phyloP scores from a whole-genome alignment of 2,888 invertebrate species.

The Scaptomyza tumidula region DNA sequence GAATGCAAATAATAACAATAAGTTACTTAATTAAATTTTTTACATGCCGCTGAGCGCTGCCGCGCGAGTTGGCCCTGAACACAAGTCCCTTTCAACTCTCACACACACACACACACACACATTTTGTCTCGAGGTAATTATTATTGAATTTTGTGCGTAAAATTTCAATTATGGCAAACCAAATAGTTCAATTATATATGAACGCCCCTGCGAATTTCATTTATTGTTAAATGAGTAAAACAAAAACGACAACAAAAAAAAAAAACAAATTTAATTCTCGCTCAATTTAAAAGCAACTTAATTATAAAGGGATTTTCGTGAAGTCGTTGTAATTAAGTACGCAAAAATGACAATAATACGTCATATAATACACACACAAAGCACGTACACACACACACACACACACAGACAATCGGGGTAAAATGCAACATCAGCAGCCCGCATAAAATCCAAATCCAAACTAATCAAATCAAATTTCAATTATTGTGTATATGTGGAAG shows the following conservation, averaged over 20 bases:
- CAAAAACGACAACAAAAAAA: neutral
- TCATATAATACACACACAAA: constrained; percentile 8
- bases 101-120: neutral
- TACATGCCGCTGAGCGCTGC: constrained; percentile 52
- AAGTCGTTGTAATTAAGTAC: constrained; percentile 49
- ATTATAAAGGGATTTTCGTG: constrained; percentile 65
- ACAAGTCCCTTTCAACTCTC: neutral
- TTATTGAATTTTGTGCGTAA: constrained; percentile 72
- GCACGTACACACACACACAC: constrained; percentile 1
- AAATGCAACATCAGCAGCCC: constrained; percentile 29
- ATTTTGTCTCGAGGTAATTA: constrained; percentile 62
- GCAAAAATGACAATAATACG: constrained; percentile 56
- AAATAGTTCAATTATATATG: constrained; percentile 73
- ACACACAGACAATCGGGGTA: neutral
- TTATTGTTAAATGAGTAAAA: constrained; percentile 51
- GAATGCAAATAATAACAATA: constrained; percentile 77
- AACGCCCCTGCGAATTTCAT: constrained; percentile 38
- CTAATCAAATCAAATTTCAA: constrained; percentile 79
- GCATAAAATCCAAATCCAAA: constrained; percentile 55
- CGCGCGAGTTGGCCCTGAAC: constrained; percentile 36
- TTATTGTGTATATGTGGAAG: constrained; percentile 54
- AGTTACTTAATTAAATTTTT: constrained; percentile 78
- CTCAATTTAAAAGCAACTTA: constrained; percentile 52
- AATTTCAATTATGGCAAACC: constrained; percentile 73
- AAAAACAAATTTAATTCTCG: constrained; percentile 1